Evolutionary conservation across 2,888 invertebrate genomes (phyloP).

Genomic region (Plebejus anna): DNA sequence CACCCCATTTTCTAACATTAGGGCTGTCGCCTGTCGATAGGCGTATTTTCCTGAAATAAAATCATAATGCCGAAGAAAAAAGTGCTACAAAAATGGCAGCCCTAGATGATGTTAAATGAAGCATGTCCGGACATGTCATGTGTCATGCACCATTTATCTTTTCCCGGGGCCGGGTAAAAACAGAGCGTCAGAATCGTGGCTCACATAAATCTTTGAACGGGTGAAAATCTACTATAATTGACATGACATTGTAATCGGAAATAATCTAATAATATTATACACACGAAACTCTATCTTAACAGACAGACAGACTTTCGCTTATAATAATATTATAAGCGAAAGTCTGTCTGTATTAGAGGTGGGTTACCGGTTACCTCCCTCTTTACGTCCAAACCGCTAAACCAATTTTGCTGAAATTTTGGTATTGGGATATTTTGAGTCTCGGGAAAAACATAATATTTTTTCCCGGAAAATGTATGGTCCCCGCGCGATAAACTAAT

Average conservation of each 20-base stretch:
- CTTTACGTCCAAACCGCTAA: too few relatives aligned
- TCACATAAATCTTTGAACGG: not conserved
- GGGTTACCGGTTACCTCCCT: too few relatives aligned
- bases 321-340: too few relatives aligned
- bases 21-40: not conserved
- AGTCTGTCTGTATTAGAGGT: too few relatives aligned
- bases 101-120: slow-evolving; percentile 21
- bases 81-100: not conserved
- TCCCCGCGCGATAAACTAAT: too few relatives aligned
- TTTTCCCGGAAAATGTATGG: too few relatives aligned
- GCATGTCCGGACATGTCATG: slow-evolving; percentile 10
- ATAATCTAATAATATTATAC: not conserved
- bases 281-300: too few relatives aligned
- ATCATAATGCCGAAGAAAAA: not conserved
- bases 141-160: slow-evolving; percentile 18
- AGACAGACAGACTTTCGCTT: too few relatives aligned
- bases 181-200: not conserved
- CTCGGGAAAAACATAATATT: too few relatives aligned
- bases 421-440: too few relatives aligned
- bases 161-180: slow-evolving; percentile 10
- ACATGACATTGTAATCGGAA: not conserved
- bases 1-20: not conserved
- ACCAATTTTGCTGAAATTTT: too few relatives aligned
- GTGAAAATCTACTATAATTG: slow-evolving; percentile 1
- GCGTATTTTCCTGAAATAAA: not conserved